phyloP scores from a whole-genome alignment of 1,140 invertebrate species.

The Uloborus diversus region DNA sequence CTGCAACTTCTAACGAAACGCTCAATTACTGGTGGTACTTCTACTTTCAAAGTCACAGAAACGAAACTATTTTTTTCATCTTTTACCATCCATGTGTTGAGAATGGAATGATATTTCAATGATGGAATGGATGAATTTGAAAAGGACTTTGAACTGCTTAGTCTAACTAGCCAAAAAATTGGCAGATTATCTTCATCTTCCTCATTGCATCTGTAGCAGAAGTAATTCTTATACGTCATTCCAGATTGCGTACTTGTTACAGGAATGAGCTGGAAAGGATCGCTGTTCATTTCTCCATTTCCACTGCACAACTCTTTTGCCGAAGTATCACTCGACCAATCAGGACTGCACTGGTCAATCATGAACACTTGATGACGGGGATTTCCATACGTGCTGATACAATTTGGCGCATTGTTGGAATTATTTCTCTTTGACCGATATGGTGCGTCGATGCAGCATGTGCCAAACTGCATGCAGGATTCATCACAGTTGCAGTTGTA shows the following conservation, averaged over 20 bases:
- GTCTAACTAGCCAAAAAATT: not conserved
- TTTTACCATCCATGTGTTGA: not conserved
- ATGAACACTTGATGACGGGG: not conserved
- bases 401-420: not conserved
- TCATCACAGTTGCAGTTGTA: not conserved
- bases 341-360: not conserved
- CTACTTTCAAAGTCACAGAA: not conserved
- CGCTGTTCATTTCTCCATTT: not conserved
- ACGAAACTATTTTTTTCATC: not conserved
- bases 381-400: not conserved
- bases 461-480: not conserved
- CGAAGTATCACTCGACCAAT: not conserved
- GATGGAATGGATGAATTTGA: not conserved
- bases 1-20: not conserved
- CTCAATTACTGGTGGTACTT: not conserved
- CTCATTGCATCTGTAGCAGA: not conserved
- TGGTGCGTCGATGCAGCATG: not conserved
- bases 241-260: not conserved
- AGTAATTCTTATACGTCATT: not conserved
- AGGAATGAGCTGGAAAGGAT: not conserved
- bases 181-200: not conserved
- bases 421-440: not conserved
- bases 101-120: not conserved
- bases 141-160: not conserved
- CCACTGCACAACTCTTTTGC: not conserved